These are phyloP conservation scores for Drosophila pseudoananassae DNA, from an alignment of 1,140 invertebrate species.

Conservation along the genomic window DNA sequence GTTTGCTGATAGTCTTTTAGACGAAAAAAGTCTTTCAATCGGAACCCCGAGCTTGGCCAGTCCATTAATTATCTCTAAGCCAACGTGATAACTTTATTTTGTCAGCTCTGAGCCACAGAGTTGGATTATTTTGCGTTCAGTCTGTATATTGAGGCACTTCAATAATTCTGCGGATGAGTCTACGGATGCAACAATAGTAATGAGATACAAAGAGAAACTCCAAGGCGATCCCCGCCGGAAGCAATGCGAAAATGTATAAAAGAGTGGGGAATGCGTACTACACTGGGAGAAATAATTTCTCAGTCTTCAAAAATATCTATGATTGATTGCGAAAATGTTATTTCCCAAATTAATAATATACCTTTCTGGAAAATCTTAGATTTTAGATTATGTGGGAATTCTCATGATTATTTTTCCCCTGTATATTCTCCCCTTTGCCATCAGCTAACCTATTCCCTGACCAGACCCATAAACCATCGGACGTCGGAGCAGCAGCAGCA, in stretches of 20 bases:
- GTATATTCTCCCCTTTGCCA: slow-evolving; percentile 14
- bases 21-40: slow-evolving; percentile 3
- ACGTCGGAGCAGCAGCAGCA: slow-evolving; percentile 27
- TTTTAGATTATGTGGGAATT: background rate
- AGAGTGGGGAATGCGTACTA: slow-evolving; percentile 38
- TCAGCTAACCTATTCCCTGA: slow-evolving; percentile 32
- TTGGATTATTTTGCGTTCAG: slow-evolving; percentile 9
- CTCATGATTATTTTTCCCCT: background rate
- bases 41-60: slow-evolving; percentile 13
- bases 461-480: slow-evolving; percentile 41
- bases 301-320: background rate
- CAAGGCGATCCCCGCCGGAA: slow-evolving; percentile 52
- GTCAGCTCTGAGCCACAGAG: slow-evolving; percentile 34
- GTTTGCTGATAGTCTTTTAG: slow-evolving; percentile 16
- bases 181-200: background rate
- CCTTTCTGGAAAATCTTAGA: background rate
- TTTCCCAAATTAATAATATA: background rate
- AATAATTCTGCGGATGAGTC: background rate
- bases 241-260: slow-evolving; percentile 40
- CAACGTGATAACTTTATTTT: slow-evolving; percentile 31
- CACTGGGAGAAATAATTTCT: slow-evolving; percentile 12
- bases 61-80: slow-evolving; percentile 37
- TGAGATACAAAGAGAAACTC: slow-evolving; percentile 14
- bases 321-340: background rate
- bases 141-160: background rate